Conservation (phyloP, 23 tunicate genomes). For the Trididemnum miniatum region DNA sequence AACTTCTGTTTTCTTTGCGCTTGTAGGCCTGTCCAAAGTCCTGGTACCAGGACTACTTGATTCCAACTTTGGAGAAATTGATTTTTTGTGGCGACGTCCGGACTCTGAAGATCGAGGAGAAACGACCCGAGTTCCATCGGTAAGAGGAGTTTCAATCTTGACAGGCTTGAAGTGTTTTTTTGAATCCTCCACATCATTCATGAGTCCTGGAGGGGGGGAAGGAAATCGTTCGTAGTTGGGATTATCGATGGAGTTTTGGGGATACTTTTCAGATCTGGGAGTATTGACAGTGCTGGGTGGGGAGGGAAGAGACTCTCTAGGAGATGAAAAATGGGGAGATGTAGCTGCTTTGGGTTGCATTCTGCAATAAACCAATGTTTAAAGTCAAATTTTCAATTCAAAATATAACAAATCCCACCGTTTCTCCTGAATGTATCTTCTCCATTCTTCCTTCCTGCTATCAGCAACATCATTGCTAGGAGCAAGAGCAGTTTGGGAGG, state of each 20-base stretch:
- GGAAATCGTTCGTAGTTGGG: constrained; percentile 74
- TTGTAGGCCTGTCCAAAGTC: constrained; percentile 4
- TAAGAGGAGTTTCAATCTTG: neutral
- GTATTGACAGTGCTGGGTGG: constrained; percentile 30
- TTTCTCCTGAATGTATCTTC: too few species aligned
- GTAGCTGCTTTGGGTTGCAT: neutral
- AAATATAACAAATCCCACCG: too few species aligned
- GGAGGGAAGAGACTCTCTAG: constrained; percentile 2
- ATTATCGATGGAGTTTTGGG: constrained; percentile 43
- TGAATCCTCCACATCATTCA: neutral
- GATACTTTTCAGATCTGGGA: neutral
- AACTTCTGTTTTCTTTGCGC: constrained; percentile 28
- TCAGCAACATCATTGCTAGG: neutral
- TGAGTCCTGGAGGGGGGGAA: constrained; percentile 46
- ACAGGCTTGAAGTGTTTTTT: neutral
- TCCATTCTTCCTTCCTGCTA: too few species aligned
- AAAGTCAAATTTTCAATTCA: too few species aligned
- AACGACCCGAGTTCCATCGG: neutral
- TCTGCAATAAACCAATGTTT: too few species aligned
- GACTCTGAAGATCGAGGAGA: neutral
- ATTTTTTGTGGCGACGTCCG: neutral
- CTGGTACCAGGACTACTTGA: neutral
- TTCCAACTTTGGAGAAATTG: neutral
- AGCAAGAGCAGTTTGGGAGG: constrained; percentile 4
- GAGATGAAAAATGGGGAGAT: neutral